phyloP scores from a whole-genome alignment of 2,797 vertebrate genomes.

The Falco novaeseelandiae region DNA sequence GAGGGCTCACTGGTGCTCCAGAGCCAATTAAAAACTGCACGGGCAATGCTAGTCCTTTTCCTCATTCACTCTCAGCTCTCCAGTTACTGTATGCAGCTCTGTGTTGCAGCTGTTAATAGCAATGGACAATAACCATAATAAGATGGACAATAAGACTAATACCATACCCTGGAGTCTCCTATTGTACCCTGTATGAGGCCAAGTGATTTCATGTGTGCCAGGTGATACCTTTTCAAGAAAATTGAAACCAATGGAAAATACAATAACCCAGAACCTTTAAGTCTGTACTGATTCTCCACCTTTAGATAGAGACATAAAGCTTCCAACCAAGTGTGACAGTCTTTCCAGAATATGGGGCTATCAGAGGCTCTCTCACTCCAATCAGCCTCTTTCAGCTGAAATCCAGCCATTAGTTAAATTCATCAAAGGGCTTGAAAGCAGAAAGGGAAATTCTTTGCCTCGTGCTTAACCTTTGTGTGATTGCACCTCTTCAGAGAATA shows the following conservation, averaged over 20 bases:
- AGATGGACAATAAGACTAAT: background rate
- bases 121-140: background rate
- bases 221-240: background rate
- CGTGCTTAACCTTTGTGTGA: slow-evolving; percentile 56
- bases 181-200: background rate
- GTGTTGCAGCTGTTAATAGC: background rate
- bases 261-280: background rate
- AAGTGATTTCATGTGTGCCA: background rate
- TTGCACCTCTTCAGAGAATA: slow-evolving; percentile 63
- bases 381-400: slow-evolving; percentile 51
- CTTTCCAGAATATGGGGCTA: background rate
- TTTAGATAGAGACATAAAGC: background rate
- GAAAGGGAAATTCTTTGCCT: slow-evolving; percentile 49
- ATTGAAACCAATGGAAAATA: background rate
- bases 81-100: fast-evolving
- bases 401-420: slow-evolving; percentile 46
- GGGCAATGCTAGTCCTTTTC: background rate
- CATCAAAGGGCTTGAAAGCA: slow-evolving; percentile 53
- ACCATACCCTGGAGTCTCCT: background rate
- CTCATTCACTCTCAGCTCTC: background rate
- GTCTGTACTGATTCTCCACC: background rate
- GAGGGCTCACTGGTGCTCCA: background rate
- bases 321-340: background rate
- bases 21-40: background rate
- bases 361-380: background rate